Conservation (phyloP, 2,797 vertebrate species). For the Amniataba percoides region DNA sequence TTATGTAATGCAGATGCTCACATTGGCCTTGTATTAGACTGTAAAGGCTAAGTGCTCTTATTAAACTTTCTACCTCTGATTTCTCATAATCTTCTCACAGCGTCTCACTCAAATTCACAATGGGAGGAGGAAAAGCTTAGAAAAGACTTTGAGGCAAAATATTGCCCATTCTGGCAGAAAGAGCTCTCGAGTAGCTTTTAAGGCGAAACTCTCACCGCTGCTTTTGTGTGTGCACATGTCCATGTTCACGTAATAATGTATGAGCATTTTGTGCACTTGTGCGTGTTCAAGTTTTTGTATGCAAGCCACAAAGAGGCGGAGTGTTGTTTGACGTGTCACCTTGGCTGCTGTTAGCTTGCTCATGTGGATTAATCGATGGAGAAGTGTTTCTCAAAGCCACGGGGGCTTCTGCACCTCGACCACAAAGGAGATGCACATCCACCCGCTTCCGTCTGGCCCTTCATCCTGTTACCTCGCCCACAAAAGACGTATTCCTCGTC, state of each 20-base stretch:
- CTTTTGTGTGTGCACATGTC: background rate
- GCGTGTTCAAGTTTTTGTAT: conserved; percentile 1
- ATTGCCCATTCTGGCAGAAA: conserved; percentile 61
- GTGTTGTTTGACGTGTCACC: conserved; percentile 45
- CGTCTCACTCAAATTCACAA: conserved; percentile 15
- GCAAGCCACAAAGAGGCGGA: background rate
- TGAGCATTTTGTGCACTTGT: conserved; percentile 20
- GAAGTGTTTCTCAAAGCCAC: conserved; percentile 52
- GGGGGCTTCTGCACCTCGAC: conserved; percentile 24
- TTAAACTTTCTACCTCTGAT: conserved; percentile 19
- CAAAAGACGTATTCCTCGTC: conserved; percentile 35
- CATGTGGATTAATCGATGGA: conserved; percentile 61
- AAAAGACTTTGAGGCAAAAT: conserved; percentile 37
- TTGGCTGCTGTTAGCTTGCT: conserved; percentile 53
- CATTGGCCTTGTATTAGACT: conserved; percentile 23
- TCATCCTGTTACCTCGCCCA: conserved; percentile 10
- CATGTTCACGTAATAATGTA: conserved; percentile 19
- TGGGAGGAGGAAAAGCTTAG: background rate
- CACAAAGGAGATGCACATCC: conserved; percentile 32
- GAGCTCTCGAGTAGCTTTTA: conserved; percentile 50
- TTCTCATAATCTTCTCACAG: background rate
- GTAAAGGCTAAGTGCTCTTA: conserved; percentile 30
- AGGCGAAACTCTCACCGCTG: background rate
- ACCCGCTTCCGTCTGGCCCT: background rate
- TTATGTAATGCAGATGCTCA: conserved; percentile 28